phyloP scores from a whole-genome alignment of 2,888 invertebrate species.

The Acanthosepion pharaonis region DNA sequence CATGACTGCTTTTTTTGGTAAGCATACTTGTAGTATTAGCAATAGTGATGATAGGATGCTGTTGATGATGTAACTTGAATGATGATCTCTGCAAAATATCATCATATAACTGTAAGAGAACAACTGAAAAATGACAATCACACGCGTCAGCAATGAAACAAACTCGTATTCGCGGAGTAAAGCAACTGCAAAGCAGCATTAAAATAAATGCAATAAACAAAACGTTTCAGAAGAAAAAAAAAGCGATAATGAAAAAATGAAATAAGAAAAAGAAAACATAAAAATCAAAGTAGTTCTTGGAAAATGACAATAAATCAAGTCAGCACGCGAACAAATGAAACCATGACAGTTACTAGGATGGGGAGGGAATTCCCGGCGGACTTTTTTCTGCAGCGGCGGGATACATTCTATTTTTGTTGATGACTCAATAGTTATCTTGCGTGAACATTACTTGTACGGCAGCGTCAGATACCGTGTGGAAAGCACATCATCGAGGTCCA shows the following conservation, averaged over 20 bases:
- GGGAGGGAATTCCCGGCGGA: background rate
- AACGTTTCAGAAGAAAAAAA: background rate
- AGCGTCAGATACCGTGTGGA: slow-evolving; percentile 21
- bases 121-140: background rate
- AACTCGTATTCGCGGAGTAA: background rate
- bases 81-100: background rate
- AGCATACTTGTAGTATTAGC: background rate
- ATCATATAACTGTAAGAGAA: background rate
- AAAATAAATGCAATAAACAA: slow-evolving; percentile 21
- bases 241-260: background rate
- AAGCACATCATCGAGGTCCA: slow-evolving; percentile 11
- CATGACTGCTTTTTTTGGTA: too few relatives aligned
- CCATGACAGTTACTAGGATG: background rate
- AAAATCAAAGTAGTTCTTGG: slow-evolving; percentile 25
- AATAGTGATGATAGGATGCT: background rate
- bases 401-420: slow-evolving; percentile 21
- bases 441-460: background rate
- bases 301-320: slow-evolving; percentile 33
- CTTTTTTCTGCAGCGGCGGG: slow-evolving; percentile 23
- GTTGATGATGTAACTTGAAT: background rate
- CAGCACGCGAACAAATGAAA: slow-evolving; percentile 33
- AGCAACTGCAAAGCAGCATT: background rate
- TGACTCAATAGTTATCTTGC: slow-evolving; percentile 33
- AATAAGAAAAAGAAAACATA: background rate
- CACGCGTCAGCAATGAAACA: background rate